A percentile compares a stretch with the other conserved stretches of the same genome.
Conservation (phyloP, 1,140 invertebrate genomes). For the Andricus grossulariae region DNA sequence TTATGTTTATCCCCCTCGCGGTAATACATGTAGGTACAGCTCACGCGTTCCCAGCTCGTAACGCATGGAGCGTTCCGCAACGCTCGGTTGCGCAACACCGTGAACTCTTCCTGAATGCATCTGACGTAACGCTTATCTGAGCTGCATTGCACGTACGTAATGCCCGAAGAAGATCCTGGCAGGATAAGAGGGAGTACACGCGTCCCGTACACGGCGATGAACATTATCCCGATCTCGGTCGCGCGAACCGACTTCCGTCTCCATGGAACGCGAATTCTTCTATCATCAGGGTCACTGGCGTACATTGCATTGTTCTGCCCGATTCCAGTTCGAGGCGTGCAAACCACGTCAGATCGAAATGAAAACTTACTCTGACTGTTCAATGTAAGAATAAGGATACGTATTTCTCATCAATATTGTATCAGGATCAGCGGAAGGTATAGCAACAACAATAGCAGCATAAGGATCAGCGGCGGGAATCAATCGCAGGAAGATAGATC, state of each 20-base stretch:
- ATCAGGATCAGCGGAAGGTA: not conserved
- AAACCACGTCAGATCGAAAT: too few relatives aligned
- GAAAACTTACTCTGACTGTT: too few relatives aligned
- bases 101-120: conserved; percentile 59
- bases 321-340: not conserved
- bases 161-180: conserved; percentile 54
- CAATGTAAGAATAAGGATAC: not conserved
- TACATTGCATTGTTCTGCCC: not conserved
- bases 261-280: conserved; percentile 27
- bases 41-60: conserved; percentile 55
- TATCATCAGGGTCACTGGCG: conserved; percentile 33
- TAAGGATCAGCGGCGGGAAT: too few relatives aligned
- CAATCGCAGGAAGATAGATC: too few relatives aligned
- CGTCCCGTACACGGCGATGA: conserved; percentile 49
- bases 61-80: conserved; percentile 54
- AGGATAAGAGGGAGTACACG: conserved; percentile 49
- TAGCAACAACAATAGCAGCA: too few relatives aligned
- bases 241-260: conserved; percentile 34
- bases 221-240: conserved; percentile 45
- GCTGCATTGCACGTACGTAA: conserved; percentile 51
- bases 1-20: conserved; percentile 53
- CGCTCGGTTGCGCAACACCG: conserved; percentile 58
- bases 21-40: conserved; percentile 37
- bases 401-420: conserved; percentile 34
- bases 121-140: conserved; percentile 61